Percentiles rank a stretch among this genome's conserved stretches.
Evolutionary conservation across 2,113 vertebrate genomes (phyloP).

Genomic region (Suncus etruscus): DNA sequence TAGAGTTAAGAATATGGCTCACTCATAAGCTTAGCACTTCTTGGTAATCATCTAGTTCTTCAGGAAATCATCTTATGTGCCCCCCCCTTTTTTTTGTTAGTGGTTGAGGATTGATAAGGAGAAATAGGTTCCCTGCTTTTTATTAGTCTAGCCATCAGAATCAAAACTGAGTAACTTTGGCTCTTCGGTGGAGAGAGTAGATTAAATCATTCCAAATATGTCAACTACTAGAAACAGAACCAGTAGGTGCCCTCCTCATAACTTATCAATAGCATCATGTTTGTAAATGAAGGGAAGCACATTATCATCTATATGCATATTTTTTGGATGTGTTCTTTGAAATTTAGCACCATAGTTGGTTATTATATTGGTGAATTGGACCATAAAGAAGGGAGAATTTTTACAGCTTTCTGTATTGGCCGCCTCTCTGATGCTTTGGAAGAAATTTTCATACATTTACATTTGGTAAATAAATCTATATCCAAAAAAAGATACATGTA

Average conservation of each 20-base stretch:
- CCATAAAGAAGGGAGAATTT: not conserved
- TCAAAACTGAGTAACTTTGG: not conserved
- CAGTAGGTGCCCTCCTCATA: not conserved
- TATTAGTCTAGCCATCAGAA: not conserved
- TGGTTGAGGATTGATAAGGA: not conserved
- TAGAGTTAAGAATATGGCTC: not conserved
- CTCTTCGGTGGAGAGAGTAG: not conserved
- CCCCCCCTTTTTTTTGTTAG: not conserved
- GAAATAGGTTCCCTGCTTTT: not conserved
- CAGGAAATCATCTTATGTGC: not conserved
- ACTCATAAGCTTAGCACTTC: not conserved
- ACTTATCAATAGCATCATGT: constrained; percentile 18
- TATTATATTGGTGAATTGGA: constrained; percentile 42
- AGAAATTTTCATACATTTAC: constrained; percentile 68
- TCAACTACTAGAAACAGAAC: not conserved
- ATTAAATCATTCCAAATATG: not conserved
- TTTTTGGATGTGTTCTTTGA: constrained; percentile 56
- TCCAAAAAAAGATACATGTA: constrained; percentile 81
- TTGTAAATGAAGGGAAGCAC: constrained; percentile 26
- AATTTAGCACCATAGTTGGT: not conserved
- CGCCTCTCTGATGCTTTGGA: constrained; percentile 48
- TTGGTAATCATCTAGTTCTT: not conserved
- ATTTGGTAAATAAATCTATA: constrained; percentile 78
- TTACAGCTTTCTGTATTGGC: constrained; percentile 24
- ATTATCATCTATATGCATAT: not conserved